Base-by-base conservation (phyloP, 2,888 invertebrate species). In the Temnothorax unifasciatus region DNA sequence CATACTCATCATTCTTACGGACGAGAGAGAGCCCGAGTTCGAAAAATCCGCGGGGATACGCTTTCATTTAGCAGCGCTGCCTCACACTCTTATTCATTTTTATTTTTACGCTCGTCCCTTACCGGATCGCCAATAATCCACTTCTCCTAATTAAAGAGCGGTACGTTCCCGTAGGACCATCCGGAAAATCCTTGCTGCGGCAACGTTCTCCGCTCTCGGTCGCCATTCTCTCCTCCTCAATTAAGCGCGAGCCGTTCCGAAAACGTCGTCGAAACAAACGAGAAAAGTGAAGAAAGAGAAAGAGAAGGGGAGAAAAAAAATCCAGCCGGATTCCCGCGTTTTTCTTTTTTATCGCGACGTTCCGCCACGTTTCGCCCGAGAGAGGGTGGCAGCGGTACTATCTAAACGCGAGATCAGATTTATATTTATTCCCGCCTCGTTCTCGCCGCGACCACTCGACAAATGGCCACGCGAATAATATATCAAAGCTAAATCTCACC, bases 401-500 rank as follows among this genome's bases (percentile, higher is more conserved):
- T 92, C 92, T 92, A 88, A 92, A 90, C 89, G 88, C 75, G 68
- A 73, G 85, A 93, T 93, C 92, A 93, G 91, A 92, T 92, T 92
- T 93, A 92, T 92, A 92, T 92, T 92, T 92, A 92, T 92, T 91
- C 87, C 87, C 74, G 76, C 77, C 86, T 86, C 85, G 88, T 91
- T 89, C 85, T 88, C 89, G 64, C 84, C 82, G 73, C 69, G 75
- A 83, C 64, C 76, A 87, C 83, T 83, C 89, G 91, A 92, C 91
- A 92, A 92, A 92, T 91, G 91, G 90, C 85, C 83, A 82, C 87
- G 76, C 61, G 59, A 38, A 74, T 85, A 77, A 90, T 92, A 92
- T 90, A 90, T 91, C 88, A 89, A 88, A 85, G 88, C 85, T 92
- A 92, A 79, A 92, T 90, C 90, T 88, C 71, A 47, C 79, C 79